Evolutionary conservation across 1,140 invertebrate species (phyloP).

Genomic region (Drosophila rufa): DNA sequence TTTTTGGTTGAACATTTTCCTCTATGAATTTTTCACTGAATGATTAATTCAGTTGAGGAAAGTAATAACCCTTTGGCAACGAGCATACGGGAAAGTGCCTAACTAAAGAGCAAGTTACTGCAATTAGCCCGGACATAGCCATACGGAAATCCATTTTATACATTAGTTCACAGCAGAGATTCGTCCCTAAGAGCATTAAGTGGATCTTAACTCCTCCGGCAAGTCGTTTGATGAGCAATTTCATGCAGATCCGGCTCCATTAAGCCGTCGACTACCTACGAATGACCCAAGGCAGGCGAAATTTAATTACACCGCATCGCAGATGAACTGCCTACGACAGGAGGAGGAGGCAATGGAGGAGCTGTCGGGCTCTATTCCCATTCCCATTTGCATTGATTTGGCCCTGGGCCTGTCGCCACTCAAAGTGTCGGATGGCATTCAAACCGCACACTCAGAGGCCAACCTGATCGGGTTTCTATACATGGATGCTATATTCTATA

Average conservation of each 20-base stretch:
- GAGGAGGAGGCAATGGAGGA: background rate
- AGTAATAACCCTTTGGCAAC: conserved; percentile 21
- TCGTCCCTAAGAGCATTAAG: conserved; percentile 29
- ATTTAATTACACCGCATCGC: conserved; percentile 69
- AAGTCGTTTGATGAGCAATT: conserved; percentile 58
- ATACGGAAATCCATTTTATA: conserved; percentile 33
- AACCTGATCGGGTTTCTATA: conserved; percentile 16
- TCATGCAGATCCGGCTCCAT: conserved; percentile 62
- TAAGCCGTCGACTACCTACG: conserved; percentile 38
- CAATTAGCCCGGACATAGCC: conserved; percentile 36
- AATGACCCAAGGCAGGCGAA: conserved; percentile 45
- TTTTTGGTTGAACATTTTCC: conserved; percentile 8
- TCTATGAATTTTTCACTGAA: conserved; percentile 3
- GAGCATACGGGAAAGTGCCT: background rate
- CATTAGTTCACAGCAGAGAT: conserved; percentile 8
- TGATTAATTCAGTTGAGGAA: conserved; percentile 39
- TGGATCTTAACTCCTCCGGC: conserved; percentile 15
- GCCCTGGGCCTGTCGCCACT: conserved; percentile 38
- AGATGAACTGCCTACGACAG: conserved; percentile 35
- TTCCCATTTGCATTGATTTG: conserved; percentile 49
- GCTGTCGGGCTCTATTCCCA: conserved; percentile 14
- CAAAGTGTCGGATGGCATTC: conserved; percentile 49
- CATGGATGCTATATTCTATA: background rate
- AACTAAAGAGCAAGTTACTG: background rate
- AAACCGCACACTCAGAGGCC: conserved; percentile 29